Evolutionary conservation across 2,888 invertebrate genomes (phyloP).

Genomic region (Perithous albicinctus): DNA sequence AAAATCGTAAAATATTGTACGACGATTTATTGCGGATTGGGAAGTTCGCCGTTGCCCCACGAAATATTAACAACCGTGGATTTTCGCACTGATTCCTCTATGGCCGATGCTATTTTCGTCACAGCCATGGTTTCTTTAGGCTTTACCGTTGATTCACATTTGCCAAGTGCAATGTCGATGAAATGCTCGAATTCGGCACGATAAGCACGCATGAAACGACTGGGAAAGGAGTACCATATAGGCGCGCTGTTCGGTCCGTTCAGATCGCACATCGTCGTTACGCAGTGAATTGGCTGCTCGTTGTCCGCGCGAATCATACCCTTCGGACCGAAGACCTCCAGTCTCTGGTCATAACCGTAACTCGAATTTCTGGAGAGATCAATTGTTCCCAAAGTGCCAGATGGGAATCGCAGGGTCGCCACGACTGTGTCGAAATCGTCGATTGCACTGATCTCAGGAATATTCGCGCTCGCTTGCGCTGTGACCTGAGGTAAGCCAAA

Average conservation of each 20-base stretch:
- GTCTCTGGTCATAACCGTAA: conserved; percentile 90
- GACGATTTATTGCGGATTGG: conserved; percentile 70
- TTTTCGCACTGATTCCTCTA: conserved; percentile 86
- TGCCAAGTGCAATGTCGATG: conserved; percentile 86
- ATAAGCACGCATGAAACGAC: conserved; percentile 87
- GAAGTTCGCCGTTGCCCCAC: conserved; percentile 86
- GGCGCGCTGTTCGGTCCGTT: conserved; percentile 85
- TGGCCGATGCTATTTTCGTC: conserved; percentile 87
- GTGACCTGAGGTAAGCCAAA: conserved; percentile 72
- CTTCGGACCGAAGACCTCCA: conserved; percentile 88
- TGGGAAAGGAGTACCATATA: conserved; percentile 88
- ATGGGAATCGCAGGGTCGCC: conserved; percentile 87
- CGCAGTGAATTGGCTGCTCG: conserved; percentile 85
- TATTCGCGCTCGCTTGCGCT: conserved; percentile 84
- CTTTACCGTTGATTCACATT: conserved; percentile 83
- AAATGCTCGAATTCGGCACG: conserved; percentile 87
- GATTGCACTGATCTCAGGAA: conserved; percentile 87
- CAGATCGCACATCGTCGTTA: conserved; percentile 84
- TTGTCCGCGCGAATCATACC: conserved; percentile 87
- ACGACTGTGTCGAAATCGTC: conserved; percentile 89
- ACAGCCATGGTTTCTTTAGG: conserved; percentile 87
- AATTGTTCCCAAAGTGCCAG: conserved; percentile 88
- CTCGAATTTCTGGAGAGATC: conserved; percentile 88
- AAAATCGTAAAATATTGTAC: not conserved
- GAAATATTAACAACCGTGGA: conserved; percentile 86